These are phyloP conservation scores for Agrotis clavis DNA, from an alignment of 2,888 invertebrate genomes.

Conservation along the genomic window DNA sequence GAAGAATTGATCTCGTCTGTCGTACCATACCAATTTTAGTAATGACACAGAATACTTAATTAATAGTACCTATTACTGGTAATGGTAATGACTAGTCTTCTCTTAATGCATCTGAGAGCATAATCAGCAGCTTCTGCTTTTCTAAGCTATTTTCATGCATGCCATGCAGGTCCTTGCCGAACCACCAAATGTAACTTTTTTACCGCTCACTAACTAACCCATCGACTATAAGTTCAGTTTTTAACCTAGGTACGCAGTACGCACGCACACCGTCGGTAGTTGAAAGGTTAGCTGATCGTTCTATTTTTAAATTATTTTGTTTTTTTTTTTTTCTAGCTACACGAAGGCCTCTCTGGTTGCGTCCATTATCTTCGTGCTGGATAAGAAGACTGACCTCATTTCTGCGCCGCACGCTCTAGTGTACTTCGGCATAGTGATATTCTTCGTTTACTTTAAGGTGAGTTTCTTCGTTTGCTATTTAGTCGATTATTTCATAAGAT, in stretches of 20 bases:
- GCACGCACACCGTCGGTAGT: no score
- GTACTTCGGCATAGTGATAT: conserved; percentile 99
- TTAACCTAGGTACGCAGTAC: no score
- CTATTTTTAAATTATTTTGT: conserved; percentile 10
- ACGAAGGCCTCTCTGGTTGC: conserved; percentile 99
- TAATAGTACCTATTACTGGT: no score
- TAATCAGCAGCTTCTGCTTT: neutral
- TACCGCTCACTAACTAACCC: conserved; percentile 12
- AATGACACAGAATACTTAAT: no score
- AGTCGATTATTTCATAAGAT: conserved; percentile 9
- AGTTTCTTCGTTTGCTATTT: conserved; percentile 4
- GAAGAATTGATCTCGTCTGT: no score
- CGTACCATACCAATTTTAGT: no score
- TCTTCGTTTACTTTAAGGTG: conserved; percentile 99
- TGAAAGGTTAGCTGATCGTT: neutral
- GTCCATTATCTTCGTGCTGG: conserved; percentile 98
- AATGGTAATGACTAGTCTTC: neutral
- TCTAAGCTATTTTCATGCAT: conserved; percentile 23
- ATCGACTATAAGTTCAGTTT: no score
- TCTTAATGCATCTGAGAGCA: neutral
- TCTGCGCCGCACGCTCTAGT: conserved; percentile 99
- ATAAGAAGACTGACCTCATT: conserved; percentile 98
- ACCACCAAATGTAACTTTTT: conserved; percentile 29
- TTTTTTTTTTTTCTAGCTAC: conserved; percentile 94
- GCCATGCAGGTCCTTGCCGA: conserved; percentile 29